Base-by-base conservation (phyloP, 2,113 vertebrate genomes). In the Corythaixoides concolor region DNA sequence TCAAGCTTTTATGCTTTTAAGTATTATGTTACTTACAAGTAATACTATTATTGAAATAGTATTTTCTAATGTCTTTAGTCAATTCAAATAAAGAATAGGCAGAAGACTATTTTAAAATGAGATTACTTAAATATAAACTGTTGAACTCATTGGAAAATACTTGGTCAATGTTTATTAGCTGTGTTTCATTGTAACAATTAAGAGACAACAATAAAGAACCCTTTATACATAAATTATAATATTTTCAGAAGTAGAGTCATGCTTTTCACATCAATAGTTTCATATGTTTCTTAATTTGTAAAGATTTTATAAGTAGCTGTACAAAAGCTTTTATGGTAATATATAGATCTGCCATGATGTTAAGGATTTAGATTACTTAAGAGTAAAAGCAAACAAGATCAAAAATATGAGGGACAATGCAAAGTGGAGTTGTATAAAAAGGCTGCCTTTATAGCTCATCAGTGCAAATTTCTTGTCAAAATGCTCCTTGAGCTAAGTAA, bases 391-490 rank as follows among this genome's bases (percentile, higher is more conserved):
- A 91, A 94, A 73, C 53, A 91, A 76, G 80, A 94, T 68, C 20
- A 89, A 96, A 97, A 96, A 89, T 69, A 93, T 10, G 79, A 97
- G 96, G 79, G 70, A 97, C 97, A 97, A 92, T 63, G 80, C 64
- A 84, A 91, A 97, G 53, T 43, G 88, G 79, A 37, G 45, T 18
- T 67, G 93, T 85, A 88, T 45, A 94, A 95, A 93, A 96, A 97
- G 77, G 50, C 93, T 97, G 91, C 79, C 83, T 97, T 98, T 94
- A 83, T 39, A 94, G 89, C 97, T 98, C 96, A 97, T 97, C 97
- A 97, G 95, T 94, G 90, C 59, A 97, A 96, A 97, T 97, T 96
- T 98, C 94, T 96, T 96, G 89, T 97, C 92, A 98, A 98, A 98
- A 97, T 84, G 94, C 79, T 97, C 81, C 83, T 90, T 83, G 85